Evolutionary conservation across 2,113 vertebrate genomes (phyloP).

Genomic region (Melanostigma gelatinosum): DNA sequence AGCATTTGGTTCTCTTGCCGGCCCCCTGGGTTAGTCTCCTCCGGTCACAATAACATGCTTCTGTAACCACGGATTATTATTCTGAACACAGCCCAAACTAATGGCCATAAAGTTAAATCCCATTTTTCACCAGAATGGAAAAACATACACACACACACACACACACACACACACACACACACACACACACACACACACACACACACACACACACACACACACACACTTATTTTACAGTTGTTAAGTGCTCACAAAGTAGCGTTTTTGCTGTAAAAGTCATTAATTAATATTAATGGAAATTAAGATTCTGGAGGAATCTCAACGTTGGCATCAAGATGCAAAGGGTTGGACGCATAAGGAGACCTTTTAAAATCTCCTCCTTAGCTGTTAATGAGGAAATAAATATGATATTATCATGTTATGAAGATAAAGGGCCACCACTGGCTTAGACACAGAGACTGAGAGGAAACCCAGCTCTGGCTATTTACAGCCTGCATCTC

Average conservation of each 20-base stretch:
- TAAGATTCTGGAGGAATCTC: constrained; percentile 26
- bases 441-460: constrained; percentile 3
- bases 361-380: constrained; percentile 37
- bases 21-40: constrained; percentile 16
- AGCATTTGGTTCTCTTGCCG: not conserved
- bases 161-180: not conserved
- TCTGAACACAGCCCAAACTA: constrained; percentile 42
- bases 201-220: not conserved
- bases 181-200: not conserved
- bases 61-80: constrained; percentile 37
- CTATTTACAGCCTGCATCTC: constrained; percentile 32
- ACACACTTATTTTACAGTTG: constrained; percentile 18
- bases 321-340: constrained; percentile 45
- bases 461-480: constrained; percentile 22
- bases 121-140: constrained; percentile 38
- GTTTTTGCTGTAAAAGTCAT: constrained; percentile 20
- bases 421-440: constrained; percentile 17
- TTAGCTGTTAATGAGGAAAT: constrained; percentile 46
- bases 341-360: constrained; percentile 38
- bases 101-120: constrained; percentile 50
- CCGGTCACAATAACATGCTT: constrained; percentile 56
- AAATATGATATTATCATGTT: constrained; percentile 36
- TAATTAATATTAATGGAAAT: constrained; percentile 32
- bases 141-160: not conserved
- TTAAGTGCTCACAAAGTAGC: constrained; percentile 17